Evolutionary conservation across 2,888 invertebrate genomes (phyloP).

Genomic region (Euproctis similis): DNA sequence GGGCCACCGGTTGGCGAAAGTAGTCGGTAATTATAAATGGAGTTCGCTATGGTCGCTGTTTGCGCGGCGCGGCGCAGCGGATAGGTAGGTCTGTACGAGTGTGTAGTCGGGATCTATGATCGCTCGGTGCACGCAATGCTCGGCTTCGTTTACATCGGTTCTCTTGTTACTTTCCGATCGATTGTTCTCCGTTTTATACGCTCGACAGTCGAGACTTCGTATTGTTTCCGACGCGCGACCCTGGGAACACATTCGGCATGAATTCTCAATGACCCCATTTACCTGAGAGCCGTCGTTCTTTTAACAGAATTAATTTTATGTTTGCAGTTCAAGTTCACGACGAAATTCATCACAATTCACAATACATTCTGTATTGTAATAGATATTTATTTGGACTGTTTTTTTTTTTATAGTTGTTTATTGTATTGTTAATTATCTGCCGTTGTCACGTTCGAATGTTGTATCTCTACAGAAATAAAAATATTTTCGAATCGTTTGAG

Average conservation of each 20-base stretch:
- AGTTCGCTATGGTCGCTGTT: too few relatives aligned
- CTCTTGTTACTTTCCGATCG: constrained; percentile 64
- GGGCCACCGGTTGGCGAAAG: constrained; percentile 67
- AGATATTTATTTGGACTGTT: too few relatives aligned
- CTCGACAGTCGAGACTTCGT: constrained; percentile 51
- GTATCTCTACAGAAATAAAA: not conserved
- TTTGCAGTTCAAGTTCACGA: constrained; percentile 40
- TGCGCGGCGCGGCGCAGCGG: constrained; percentile 45
- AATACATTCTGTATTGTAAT: too few relatives aligned
- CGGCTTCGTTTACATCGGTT: constrained; percentile 70
- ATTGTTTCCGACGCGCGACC: constrained; percentile 61
- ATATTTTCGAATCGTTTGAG: too few relatives aligned
- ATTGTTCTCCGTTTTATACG: constrained; percentile 67
- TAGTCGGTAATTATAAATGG: constrained; percentile 70
- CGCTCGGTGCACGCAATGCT: constrained; percentile 65
- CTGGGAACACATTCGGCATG: constrained; percentile 52
- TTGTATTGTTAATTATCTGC: too few relatives aligned
- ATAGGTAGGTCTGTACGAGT: constrained; percentile 58
- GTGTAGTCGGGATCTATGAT: constrained; percentile 68
- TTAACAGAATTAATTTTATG: constrained; percentile 23
- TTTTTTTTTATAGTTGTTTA: too few relatives aligned
- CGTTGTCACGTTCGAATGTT: not conserved
- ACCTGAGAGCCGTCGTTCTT: constrained; percentile 31
- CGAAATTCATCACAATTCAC: constrained; percentile 16
- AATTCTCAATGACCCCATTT: constrained; percentile 51